phyloP scores from a whole-genome alignment of 2,797 vertebrate species.

The Dicrostonyx torquatus region DNA sequence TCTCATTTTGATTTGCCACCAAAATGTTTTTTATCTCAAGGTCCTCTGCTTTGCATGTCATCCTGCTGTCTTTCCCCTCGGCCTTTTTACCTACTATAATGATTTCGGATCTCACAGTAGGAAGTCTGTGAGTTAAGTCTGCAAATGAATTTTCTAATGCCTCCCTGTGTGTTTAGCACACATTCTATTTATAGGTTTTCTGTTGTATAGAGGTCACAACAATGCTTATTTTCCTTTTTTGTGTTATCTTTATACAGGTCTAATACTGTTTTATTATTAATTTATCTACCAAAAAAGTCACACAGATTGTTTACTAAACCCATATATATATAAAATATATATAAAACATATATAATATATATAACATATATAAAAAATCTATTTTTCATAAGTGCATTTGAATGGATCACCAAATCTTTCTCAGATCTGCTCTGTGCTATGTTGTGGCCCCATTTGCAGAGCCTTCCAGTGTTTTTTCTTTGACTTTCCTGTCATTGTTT shows the following conservation, averaged over 20 bases:
- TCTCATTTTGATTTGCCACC: background rate
- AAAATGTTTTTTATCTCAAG: background rate
- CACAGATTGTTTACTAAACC: background rate
- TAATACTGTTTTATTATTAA: background rate
- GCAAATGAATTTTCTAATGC: background rate
- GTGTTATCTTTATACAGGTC: background rate
- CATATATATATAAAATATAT: too few species aligned
- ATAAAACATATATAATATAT: too few species aligned
- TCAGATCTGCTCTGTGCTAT: background rate
- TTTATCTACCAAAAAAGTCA: background rate
- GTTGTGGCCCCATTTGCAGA: background rate
- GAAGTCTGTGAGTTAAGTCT: background rate
- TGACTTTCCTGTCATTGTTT: background rate
- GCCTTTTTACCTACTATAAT: background rate
- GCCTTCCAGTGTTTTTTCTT: background rate
- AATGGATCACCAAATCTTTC: background rate
- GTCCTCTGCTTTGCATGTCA: background rate
- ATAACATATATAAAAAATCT: too few species aligned
- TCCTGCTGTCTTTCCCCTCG: background rate
- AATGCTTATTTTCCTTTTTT: background rate
- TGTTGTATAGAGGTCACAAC: background rate
- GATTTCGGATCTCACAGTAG: background rate
- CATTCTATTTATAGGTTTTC: background rate
- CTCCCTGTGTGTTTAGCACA: background rate
- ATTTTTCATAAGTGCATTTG: background rate